Evolutionary conservation across 1,140 invertebrate genomes (phyloP).

Genomic region (Musca vetustissima): DNA sequence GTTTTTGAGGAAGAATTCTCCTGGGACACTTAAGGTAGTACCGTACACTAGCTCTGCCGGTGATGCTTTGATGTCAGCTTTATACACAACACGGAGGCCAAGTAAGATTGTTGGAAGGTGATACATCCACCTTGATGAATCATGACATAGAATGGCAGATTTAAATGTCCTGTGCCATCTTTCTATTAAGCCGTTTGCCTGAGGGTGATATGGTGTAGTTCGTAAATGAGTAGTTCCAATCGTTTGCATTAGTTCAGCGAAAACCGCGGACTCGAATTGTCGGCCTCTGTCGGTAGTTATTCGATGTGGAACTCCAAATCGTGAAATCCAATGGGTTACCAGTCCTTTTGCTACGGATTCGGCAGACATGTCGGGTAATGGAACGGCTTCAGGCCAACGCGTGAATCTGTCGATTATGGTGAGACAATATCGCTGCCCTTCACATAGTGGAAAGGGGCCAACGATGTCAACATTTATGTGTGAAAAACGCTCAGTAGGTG

Average conservation of each 20-base stretch:
- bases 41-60: constrained; percentile 24
- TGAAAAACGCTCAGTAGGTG: constrained; percentile 28
- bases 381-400: too few relatives aligned
- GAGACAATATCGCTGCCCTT: too few relatives aligned
- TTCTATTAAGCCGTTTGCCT: constrained; percentile 47
- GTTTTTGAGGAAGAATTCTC: background rate
- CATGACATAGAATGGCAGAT: constrained; percentile 34
- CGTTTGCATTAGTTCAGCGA: background rate
- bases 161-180: constrained; percentile 44
- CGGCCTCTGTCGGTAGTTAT: background rate
- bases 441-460: too few relatives aligned
- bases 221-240: constrained; percentile 35
- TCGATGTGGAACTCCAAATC: too few relatives aligned
- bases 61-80: constrained; percentile 22
- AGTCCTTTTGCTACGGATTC: too few relatives aligned
- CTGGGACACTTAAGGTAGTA: background rate
- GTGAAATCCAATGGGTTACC: too few relatives aligned
- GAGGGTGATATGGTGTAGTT: constrained; percentile 52
- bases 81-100: constrained; percentile 31
- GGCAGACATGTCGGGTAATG: too few relatives aligned
- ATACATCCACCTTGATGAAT: constrained; percentile 36
- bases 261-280: constrained; percentile 4
- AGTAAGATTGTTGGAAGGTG: constrained; percentile 38
- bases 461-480: constrained; percentile 43
- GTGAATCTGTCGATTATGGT: too few relatives aligned